These are phyloP conservation scores for Macquaria ambigua DNA, from an alignment of 2,113 vertebrate species.

Conservation along the genomic window DNA sequence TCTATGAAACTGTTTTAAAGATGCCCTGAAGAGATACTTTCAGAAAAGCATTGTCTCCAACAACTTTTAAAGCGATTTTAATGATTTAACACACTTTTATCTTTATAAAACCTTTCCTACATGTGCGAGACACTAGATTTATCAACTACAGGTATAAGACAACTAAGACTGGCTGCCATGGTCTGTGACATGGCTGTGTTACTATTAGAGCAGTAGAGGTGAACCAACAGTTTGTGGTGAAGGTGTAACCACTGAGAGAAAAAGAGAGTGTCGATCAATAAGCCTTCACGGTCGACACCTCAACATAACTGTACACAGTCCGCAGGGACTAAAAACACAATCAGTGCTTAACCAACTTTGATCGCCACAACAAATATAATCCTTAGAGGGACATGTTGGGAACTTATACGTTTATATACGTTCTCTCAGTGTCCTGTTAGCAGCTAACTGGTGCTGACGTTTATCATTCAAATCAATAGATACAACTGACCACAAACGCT, in stretches of 20 bases:
- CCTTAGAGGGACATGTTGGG: not conserved
- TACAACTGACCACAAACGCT: not conserved
- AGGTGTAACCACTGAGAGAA: constrained; percentile 26
- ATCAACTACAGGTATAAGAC: not conserved
- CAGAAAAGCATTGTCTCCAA: too few relatives aligned
- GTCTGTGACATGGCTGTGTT: not conserved
- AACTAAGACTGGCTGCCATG: not conserved
- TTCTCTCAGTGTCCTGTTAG: not conserved
- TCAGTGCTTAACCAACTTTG: not conserved
- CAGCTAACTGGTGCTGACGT: not conserved
- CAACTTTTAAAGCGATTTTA: too few relatives aligned
- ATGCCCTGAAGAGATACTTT: too few relatives aligned
- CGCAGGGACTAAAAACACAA: not conserved
- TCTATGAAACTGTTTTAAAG: not conserved
- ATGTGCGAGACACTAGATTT: not conserved
- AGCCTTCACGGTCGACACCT: constrained; percentile 28
- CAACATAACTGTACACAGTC: not conserved
- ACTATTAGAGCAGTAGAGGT: not conserved
- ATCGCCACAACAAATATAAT: not conserved
- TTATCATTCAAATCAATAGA: not conserved
- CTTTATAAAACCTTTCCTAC: too few relatives aligned
- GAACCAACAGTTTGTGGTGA: constrained; percentile 21
- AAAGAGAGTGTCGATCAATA: constrained; percentile 31
- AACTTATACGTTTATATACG: not conserved
- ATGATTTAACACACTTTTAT: too few relatives aligned